Conservation (phyloP, 2,888 invertebrate species). For the Loripinus fragilis region DNA sequence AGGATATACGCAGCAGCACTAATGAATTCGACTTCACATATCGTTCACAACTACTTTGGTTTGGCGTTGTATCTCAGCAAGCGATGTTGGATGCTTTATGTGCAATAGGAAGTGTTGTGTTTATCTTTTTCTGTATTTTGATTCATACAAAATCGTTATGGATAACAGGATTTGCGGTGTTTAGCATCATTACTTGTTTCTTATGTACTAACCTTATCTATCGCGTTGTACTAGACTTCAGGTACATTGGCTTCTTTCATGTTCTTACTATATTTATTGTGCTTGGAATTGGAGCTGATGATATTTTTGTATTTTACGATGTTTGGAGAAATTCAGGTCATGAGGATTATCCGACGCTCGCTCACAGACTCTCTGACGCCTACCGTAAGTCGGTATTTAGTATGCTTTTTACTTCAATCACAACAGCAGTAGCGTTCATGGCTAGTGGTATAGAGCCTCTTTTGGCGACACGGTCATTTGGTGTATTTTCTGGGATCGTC, state of each 20-base stretch:
- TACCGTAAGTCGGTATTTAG: constrained; percentile 69
- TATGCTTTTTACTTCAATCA: constrained; percentile 74
- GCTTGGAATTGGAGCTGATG: constrained; percentile 74
- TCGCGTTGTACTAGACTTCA: constrained; percentile 64
- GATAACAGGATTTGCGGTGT: constrained; percentile 65
- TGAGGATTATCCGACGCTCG: constrained; percentile 59
- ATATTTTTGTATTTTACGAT: constrained; percentile 74
- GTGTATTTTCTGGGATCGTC: constrained; percentile 74
- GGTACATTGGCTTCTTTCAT: constrained; percentile 75
- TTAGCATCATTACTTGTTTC: constrained; percentile 71
- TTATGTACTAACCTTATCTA: constrained; percentile 71
- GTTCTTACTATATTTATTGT: constrained; percentile 71
- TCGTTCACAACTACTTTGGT: constrained; percentile 57
- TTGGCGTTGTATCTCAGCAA: constrained; percentile 57
- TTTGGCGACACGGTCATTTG: constrained; percentile 74
- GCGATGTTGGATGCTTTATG: constrained; percentile 65
- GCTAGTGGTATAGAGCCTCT: constrained; percentile 72
- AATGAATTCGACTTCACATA: constrained; percentile 63
- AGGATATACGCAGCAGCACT: constrained; percentile 20
- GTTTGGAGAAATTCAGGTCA: constrained; percentile 67
- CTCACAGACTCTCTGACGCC: constrained; percentile 68
- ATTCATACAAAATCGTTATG: constrained; percentile 72
- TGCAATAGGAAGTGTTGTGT: constrained; percentile 68
- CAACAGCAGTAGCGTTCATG: constrained; percentile 73
- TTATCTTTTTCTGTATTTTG: constrained; percentile 68